phyloP scores from a whole-genome alignment of 2,797 vertebrate genomes.

The Petrocephalus sullivani region DNA sequence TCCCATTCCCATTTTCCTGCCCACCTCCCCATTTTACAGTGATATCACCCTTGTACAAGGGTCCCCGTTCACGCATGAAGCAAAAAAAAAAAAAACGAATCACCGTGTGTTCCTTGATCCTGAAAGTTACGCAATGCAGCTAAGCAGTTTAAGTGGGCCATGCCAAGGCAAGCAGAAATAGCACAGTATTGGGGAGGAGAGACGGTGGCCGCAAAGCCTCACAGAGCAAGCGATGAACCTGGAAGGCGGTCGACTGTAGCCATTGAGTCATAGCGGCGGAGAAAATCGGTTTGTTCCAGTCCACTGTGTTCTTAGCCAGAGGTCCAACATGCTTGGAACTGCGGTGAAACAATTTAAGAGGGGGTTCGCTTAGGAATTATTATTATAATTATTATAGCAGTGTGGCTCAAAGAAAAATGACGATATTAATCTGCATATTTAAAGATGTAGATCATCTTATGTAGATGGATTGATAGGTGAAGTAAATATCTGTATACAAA shows the following conservation, averaged over 20 bases:
- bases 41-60: too few relatives aligned
- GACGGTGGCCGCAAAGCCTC: conserved; percentile 36
- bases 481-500: background rate
- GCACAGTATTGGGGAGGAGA: conserved; percentile 34
- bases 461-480: background rate
- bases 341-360: background rate
- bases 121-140: conserved; percentile 64
- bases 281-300: conserved; percentile 51
- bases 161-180: conserved; percentile 52
- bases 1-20: too few relatives aligned
- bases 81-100: conserved; percentile 6
- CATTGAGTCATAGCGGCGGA: conserved; percentile 29
- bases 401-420: background rate
- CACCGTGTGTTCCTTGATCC: conserved; percentile 59
- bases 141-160: conserved; percentile 63
- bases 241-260: conserved; percentile 25
- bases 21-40: background rate
- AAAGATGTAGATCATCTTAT: background rate
- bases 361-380: background rate
- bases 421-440: background rate
- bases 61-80: background rate
- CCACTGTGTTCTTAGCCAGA: background rate
- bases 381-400: background rate
- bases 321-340: background rate
- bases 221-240: conserved; percentile 29